phyloP scores from a whole-genome alignment of 2,888 invertebrate species.

The Oasisia sp. region DNA sequence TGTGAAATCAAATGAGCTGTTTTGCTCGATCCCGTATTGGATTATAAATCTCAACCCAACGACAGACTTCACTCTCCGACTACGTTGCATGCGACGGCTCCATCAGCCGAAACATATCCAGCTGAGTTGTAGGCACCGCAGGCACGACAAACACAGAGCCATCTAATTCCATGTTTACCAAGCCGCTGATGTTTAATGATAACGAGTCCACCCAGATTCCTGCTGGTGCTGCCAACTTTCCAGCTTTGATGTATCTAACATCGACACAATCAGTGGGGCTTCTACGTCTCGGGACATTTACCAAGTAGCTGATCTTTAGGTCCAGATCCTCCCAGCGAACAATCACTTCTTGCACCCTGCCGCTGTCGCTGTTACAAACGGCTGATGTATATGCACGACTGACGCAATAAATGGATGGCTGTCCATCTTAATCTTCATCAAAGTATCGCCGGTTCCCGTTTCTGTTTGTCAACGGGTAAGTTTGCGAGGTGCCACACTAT shows the following conservation, averaged over 20 bases:
- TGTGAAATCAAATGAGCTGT: neutral
- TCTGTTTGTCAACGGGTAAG: neutral
- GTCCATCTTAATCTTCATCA: conserved; percentile 6
- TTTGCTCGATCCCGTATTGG: conserved; percentile 6
- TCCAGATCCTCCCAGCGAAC: neutral
- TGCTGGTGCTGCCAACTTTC: neutral
- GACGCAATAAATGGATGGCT: neutral
- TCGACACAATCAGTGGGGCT: neutral
- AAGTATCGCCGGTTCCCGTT: neutral
- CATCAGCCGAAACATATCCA: neutral
- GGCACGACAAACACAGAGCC: neutral
- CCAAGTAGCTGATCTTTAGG: neutral
- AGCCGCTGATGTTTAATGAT: neutral
- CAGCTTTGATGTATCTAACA: neutral
- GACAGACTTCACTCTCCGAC: neutral
- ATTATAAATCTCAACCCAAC: neutral
- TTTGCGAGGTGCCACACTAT: neutral
- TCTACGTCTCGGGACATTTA: neutral
- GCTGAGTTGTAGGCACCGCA: neutral
- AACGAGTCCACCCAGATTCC: neutral
- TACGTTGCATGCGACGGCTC: neutral
- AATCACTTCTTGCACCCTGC: neutral
- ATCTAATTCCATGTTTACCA: neutral
- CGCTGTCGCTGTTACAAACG: neutral
- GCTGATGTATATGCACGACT: neutral